Percentiles rank a stretch among this genome's conserved stretches.
phyloP scores from a whole-genome alignment of 2,888 invertebrate genomes.

The Caenorhabditis panamensis region DNA sequence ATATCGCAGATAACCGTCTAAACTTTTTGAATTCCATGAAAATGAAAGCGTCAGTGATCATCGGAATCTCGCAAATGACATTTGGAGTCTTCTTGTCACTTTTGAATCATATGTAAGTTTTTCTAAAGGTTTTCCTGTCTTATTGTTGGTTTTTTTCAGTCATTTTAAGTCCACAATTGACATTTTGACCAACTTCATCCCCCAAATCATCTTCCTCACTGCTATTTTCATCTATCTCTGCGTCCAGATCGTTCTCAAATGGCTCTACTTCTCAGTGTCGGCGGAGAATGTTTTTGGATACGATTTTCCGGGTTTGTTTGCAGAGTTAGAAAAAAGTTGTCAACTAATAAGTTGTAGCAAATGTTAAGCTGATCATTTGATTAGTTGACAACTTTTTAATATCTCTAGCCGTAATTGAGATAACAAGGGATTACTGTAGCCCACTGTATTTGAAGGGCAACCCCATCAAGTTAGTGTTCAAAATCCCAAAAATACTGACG shows the following conservation, averaged over 20 bases:
- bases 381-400: too few species aligned
- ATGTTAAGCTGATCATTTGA: too few species aligned
- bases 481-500: too few species aligned
- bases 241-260: conserved; percentile 84
- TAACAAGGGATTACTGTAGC: too few species aligned
- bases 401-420: too few species aligned
- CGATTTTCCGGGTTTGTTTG: too few species aligned
- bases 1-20: conserved; percentile 79
- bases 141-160: conserved; percentile 79
- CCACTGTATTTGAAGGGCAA: too few species aligned
- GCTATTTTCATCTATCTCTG: conserved; percentile 97
- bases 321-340: too few species aligned
- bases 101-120: conserved; percentile 78
- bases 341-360: too few species aligned
- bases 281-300: too few species aligned
- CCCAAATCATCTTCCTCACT: conserved; percentile 92
- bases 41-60: conserved; percentile 79
- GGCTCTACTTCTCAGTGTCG: conserved; percentile 76
- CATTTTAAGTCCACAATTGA: conserved; percentile 86
- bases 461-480: too few species aligned
- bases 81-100: conserved; percentile 80
- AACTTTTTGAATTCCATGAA: conserved; percentile 81
- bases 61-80: conserved; percentile 80
- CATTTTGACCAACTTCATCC: conserved; percentile 93
- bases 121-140: too few species aligned